A percentile compares a stretch with the other conserved stretches of the same genome.
phyloP scores from a whole-genome alignment of 2,113 vertebrate species.

The Barbus barbus region DNA sequence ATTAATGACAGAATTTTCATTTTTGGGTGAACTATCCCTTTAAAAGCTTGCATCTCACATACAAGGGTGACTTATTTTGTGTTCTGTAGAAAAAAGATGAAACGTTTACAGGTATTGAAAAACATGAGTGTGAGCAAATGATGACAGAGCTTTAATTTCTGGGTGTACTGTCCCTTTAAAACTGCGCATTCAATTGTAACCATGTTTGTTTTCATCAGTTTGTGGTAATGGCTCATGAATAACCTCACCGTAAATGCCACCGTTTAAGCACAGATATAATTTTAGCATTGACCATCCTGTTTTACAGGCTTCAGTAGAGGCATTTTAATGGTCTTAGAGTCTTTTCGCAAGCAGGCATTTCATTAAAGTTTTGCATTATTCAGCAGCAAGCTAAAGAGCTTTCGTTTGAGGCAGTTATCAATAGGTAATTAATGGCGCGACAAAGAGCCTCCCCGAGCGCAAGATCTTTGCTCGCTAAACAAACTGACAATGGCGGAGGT shows the following conservation, averaged over 20 bases:
- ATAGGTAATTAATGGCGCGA: conserved; percentile 25
- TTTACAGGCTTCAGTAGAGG: conserved; percentile 2
- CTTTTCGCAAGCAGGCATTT: conserved; percentile 24
- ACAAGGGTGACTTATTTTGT: neutral
- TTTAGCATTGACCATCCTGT: conserved; percentile 4
- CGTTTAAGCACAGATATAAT: conserved; percentile 17
- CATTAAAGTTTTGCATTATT: conserved; percentile 43
- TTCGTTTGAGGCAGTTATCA: conserved; percentile 17
- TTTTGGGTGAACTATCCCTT: too few relatives aligned
- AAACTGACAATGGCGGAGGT: neutral
- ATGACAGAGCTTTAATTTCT: neutral
- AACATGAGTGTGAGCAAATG: neutral
- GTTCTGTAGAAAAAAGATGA: neutral
- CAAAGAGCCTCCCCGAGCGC: neutral
- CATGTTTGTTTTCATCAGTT: conserved; percentile 5
- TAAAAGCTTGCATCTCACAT: neutral
- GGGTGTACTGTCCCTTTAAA: neutral
- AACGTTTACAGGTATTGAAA: neutral
- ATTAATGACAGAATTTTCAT: too few relatives aligned
- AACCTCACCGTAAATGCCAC: neutral
- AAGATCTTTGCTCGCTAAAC: neutral
- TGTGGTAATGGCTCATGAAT: neutral
- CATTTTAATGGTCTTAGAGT: conserved; percentile 12
- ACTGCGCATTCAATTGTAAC: neutral
- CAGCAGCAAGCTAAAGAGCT: conserved; percentile 24